A percentile compares a stretch with the other conserved stretches of the same genome.
Conservation (phyloP, 2,888 invertebrate species). For the Gymnosoma rotundatum region DNA sequence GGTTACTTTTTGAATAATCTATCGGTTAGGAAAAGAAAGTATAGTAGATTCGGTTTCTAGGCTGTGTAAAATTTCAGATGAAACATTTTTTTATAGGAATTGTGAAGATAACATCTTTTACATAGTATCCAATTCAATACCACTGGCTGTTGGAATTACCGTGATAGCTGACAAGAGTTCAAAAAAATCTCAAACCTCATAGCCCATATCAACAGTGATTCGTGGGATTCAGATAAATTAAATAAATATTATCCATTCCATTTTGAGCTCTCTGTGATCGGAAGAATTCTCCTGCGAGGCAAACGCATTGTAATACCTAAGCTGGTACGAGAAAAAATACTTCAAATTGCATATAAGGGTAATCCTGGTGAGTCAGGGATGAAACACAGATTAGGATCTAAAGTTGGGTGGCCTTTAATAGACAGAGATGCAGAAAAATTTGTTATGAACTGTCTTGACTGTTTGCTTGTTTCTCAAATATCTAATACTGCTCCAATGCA, state of each 20-base stretch:
- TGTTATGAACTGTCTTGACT: constrained; percentile 57
- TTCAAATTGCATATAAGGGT: constrained; percentile 75
- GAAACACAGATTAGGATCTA: constrained; percentile 61
- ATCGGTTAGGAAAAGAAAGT: constrained; percentile 50
- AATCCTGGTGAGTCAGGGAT: constrained; percentile 71
- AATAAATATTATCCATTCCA: constrained; percentile 42
- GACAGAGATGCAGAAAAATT: constrained; percentile 48
- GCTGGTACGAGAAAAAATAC: constrained; percentile 20
- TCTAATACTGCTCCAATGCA: constrained; percentile 41
- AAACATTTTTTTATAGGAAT: constrained; percentile 40
- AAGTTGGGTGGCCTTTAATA: too few species aligned
- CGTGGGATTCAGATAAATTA: constrained; percentile 32
- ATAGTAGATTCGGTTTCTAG: constrained; percentile 59
- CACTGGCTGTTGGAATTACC: constrained; percentile 41
- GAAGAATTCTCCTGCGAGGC: constrained; percentile 65
- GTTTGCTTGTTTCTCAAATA: constrained; percentile 60
- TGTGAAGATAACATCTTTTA: constrained; percentile 56
- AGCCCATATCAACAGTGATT: constrained; percentile 16
- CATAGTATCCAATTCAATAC: constrained; percentile 44
- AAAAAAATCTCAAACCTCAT: constrained; percentile 38
- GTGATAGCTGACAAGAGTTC: constrained; percentile 38
- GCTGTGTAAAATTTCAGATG: constrained; percentile 51
- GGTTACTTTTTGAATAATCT: constrained; percentile 51
- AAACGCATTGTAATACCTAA: constrained; percentile 65
- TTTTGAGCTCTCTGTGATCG: constrained; percentile 60